These are phyloP conservation scores for Carapus acus DNA, from an alignment of 2,797 vertebrate genomes.

Conservation along the genomic window DNA sequence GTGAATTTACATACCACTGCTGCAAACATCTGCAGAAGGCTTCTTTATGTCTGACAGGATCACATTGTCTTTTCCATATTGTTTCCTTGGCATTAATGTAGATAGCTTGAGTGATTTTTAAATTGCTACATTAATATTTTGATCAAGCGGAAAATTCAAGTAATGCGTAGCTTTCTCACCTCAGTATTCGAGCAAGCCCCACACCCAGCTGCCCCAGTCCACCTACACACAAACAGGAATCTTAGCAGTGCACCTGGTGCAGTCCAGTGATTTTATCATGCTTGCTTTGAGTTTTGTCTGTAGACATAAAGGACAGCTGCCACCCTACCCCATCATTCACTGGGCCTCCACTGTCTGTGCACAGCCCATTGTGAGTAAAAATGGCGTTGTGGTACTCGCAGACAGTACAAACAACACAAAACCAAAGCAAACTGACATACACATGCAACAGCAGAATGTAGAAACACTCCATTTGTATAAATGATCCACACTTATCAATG, in stretches of 20 bases:
- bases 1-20: conserved; percentile 58
- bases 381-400: conserved; percentile 41
- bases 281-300: too few species aligned
- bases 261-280: too few species aligned
- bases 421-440: conserved; percentile 17
- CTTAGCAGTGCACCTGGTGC: too few species aligned
- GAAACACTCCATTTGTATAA: too few species aligned
- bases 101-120: background rate
- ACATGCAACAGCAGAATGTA: too few species aligned
- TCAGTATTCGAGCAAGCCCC: conserved; percentile 72
- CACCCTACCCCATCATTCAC: conserved; percentile 48
- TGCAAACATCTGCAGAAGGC: conserved; percentile 64
- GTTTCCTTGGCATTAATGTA: conserved; percentile 56
- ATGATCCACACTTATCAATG: too few species aligned
- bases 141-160: background rate
- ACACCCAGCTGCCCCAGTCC: conserved; percentile 76
- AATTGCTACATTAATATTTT: conserved; percentile 4
- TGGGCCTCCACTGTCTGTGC: conserved; percentile 50
- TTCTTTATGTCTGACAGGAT: conserved; percentile 79
- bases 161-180: conserved; percentile 56
- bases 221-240: conserved; percentile 56
- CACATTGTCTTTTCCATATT: conserved; percentile 71
- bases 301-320: conserved; percentile 22
- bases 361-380: conserved; percentile 62
- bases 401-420: conserved; percentile 52